A percentile compares a stretch with the other conserved stretches of the same genome.
Conservation (phyloP, 1,140 invertebrate species). For the Drosophila nasuta region DNA sequence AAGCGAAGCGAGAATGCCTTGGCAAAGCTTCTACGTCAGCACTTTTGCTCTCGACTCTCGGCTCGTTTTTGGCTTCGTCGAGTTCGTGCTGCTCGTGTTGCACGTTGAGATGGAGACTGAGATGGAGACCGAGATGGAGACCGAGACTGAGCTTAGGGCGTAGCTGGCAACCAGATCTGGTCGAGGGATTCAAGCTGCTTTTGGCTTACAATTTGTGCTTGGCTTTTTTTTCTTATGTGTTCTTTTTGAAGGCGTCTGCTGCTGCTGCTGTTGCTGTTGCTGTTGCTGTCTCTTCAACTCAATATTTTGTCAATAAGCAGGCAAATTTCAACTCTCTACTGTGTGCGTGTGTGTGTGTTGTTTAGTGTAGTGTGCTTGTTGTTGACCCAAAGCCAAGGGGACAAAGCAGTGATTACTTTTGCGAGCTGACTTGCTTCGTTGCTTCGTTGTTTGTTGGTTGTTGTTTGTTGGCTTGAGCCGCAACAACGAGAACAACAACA, state of each 20-base stretch:
- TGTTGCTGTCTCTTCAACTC: constrained; percentile 45
- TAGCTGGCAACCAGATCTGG: constrained; percentile 24
- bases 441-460: constrained; percentile 8
- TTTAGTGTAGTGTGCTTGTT: constrained; percentile 31
- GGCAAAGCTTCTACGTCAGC: not conserved
- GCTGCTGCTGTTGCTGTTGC: too few species aligned
- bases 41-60: not conserved
- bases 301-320: constrained; percentile 72
- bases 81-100: not conserved
- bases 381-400: constrained; percentile 32
- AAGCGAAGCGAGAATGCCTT: not conserved
- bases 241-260: not conserved
- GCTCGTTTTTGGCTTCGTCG: not conserved
- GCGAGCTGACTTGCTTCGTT: constrained; percentile 22
- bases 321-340: constrained; percentile 1
- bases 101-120: not conserved
- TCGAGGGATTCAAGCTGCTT: constrained; percentile 30
- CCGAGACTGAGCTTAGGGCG: not conserved
- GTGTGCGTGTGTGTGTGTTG: constrained; percentile 16
- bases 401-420: constrained; percentile 75
- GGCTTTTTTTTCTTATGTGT: too few species aligned
- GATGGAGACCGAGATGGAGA: too few species aligned
- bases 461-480: constrained; percentile 16
- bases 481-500: constrained; percentile 6
- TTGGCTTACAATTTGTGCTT: constrained; percentile 37